phyloP scores from a whole-genome alignment of 1,140 invertebrate species.

The Papilio xuthus region DNA sequence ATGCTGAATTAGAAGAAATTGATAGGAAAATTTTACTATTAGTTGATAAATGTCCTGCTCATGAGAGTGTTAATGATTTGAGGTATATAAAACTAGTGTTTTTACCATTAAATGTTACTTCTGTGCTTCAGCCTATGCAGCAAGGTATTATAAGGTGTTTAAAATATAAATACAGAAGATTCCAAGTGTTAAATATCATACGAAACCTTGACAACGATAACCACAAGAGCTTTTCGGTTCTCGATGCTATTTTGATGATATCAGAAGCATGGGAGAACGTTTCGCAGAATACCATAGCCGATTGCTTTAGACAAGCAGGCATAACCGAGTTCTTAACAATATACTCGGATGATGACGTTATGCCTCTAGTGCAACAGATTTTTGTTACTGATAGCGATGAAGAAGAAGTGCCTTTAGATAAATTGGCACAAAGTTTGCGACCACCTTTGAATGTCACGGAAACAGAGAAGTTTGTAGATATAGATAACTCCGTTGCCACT shows the following conservation, averaged over 20 bases:
- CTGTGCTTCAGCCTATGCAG: slow-evolving; percentile 44
- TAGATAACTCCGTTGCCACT: slow-evolving; percentile 45
- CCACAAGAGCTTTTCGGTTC: slow-evolving; percentile 50
- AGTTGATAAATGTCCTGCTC: slow-evolving; percentile 45
- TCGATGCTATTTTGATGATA: slow-evolving; percentile 54
- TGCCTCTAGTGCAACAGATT: neutral
- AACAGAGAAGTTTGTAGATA: slow-evolving; percentile 46
- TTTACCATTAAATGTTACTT: slow-evolving; percentile 43
- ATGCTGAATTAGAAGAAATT: slow-evolving; percentile 42
- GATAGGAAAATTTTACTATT: slow-evolving; percentile 46
- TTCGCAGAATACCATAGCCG: slow-evolving; percentile 45
- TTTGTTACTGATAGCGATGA: slow-evolving; percentile 43
- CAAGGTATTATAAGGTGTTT: slow-evolving; percentile 52
- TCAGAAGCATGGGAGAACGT: slow-evolving; percentile 49
- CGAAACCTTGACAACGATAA: slow-evolving; percentile 44
- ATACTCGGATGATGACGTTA: slow-evolving; percentile 36
- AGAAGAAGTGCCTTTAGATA: slow-evolving; percentile 45
- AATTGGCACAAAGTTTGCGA: slow-evolving; percentile 48
- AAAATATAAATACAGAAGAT: slow-evolving; percentile 55
- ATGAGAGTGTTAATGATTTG: slow-evolving; percentile 43
- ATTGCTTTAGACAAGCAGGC: slow-evolving; percentile 47
- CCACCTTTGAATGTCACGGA: slow-evolving; percentile 46
- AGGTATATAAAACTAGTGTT: slow-evolving; percentile 48
- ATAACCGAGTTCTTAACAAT: slow-evolving; percentile 45
- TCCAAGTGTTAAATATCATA: slow-evolving; percentile 50